Conservation (phyloP, 2,797 vertebrate species). For the Tenualosa thibaudeaui region DNA sequence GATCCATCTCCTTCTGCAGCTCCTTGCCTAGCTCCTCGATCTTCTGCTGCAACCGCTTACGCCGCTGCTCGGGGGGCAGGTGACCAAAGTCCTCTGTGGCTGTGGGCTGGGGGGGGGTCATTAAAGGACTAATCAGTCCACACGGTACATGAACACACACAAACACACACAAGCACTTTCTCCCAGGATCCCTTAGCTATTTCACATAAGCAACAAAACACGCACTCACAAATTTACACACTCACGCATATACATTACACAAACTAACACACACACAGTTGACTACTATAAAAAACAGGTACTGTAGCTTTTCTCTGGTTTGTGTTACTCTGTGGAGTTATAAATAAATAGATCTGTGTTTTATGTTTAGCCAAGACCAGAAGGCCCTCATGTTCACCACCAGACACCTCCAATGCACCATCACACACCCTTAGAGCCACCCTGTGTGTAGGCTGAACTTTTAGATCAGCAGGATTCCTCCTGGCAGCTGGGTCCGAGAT, state of each 20-base stretch:
- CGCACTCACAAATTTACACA: not conserved
- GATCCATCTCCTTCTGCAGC: slow-evolving; percentile 87
- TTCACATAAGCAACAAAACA: not conserved
- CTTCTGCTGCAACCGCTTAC: slow-evolving; percentile 86
- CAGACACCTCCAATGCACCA: slow-evolving; percentile 7
- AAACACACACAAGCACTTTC: not conserved
- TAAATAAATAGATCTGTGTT: not conserved
- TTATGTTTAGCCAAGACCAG: not conserved
- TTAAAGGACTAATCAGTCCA: not conserved
- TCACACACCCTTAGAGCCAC: not conserved
- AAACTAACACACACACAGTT: slow-evolving; percentile 15
- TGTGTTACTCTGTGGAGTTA: slow-evolving; percentile 7
- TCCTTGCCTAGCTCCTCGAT: slow-evolving; percentile 82
- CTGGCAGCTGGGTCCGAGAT: slow-evolving; percentile 4
- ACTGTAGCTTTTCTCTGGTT: not conserved
- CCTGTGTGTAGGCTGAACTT: not conserved
- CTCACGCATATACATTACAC: not conserved
- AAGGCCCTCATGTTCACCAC: not conserved
- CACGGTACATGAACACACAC: not conserved
- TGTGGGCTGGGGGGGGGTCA: slow-evolving; percentile 69
- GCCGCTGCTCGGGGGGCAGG: slow-evolving; percentile 87
- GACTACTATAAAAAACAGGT: not conserved
- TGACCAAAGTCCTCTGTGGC: slow-evolving; percentile 84
- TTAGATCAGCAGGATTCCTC: not conserved
- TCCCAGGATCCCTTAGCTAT: not conserved